Percentiles rank a stretch among this genome's conserved stretches.
Evolutionary conservation across 2,888 invertebrate genomes (phyloP).

Genomic region (Agrochola lota): DNA sequence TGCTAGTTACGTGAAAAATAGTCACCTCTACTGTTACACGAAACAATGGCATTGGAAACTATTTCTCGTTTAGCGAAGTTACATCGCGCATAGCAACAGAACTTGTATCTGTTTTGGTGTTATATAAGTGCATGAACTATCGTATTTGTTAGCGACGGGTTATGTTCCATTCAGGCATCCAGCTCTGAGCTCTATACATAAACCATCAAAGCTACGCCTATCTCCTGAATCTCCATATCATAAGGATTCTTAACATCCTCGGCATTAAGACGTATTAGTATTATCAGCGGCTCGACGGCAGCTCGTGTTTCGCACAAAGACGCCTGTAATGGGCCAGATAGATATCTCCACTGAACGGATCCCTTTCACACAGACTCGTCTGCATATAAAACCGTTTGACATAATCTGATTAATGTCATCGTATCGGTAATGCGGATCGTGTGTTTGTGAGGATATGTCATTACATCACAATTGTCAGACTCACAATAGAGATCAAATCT

Average conservation of each 20-base stretch:
- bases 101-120: neutral
- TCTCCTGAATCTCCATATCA: constrained; percentile 9
- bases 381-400: constrained; percentile 41
- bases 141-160: neutral
- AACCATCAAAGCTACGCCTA: neutral
- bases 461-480: neutral
- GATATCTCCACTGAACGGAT: constrained; percentile 36
- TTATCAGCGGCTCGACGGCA: constrained; percentile 41
- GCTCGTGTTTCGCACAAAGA: constrained; percentile 54
- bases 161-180: neutral
- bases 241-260: constrained; percentile 35
- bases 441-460: constrained; percentile 16
- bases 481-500: constrained; percentile 16
- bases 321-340: constrained; percentile 50
- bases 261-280: constrained; percentile 41
- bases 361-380: constrained; percentile 43
- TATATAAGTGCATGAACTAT: neutral
- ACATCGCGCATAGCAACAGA: neutral
- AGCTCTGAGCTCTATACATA: neutral
- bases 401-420: constrained; percentile 51
- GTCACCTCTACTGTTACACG: neutral
- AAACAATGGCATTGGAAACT: neutral
- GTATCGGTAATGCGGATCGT: constrained; percentile 24
- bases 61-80: constrained; percentile 5
- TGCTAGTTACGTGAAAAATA: neutral